Base-by-base conservation (phyloP, 1,140 invertebrate genomes). In the Eueides isabella region DNA sequence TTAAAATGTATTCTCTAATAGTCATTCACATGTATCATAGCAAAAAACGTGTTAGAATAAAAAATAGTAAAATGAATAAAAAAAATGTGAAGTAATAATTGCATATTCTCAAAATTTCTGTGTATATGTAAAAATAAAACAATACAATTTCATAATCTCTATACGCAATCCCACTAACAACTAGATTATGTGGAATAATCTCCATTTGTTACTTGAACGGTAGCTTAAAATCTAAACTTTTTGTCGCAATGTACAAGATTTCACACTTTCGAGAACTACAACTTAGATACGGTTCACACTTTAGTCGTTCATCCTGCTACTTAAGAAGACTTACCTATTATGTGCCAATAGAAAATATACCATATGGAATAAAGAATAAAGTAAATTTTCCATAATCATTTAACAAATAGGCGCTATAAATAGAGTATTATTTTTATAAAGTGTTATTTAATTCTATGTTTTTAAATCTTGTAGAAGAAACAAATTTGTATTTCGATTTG, bases 201-300 rank as follows among this genome's bases (percentile, higher is more conserved):
- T 28, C n/a, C 2, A 33, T 9, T 72, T 28, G 23, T 14, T 48
- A 30, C 28, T 48, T 29, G 14, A 66, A 41, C 79, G 26, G 72
- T 38, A 72, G 67, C 79, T 68, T 61, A 61, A 68, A 63, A 28
- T 69, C 74, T 65, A 74, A 84, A 84, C 75, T 87, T 90, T 89
- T 88, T 87, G 75, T 77, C 67, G 38, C 71, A 64, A 41, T 44
- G 19, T 48, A 88, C 85, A 89, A 80, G 83, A 85, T 86, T 92
- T 92, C 86, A 89, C 90, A 89, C 88, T 90, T 81, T 86, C 79
- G 67, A 83, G 80, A 80, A 76, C 76, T 80, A 79, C 84, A 80
- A 77, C 69, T 75, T 76, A 75, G 74, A 67, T 76, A 69, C 83
- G 85, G 85, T 89, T 89, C 83, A 80, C 86, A 88, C 86, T 87